A percentile compares a stretch with the other conserved stretches of the same genome.
Evolutionary conservation across 92 coral and sea anemone species (phyloP).

Genomic region (Anthopleura xanthogrammica): DNA sequence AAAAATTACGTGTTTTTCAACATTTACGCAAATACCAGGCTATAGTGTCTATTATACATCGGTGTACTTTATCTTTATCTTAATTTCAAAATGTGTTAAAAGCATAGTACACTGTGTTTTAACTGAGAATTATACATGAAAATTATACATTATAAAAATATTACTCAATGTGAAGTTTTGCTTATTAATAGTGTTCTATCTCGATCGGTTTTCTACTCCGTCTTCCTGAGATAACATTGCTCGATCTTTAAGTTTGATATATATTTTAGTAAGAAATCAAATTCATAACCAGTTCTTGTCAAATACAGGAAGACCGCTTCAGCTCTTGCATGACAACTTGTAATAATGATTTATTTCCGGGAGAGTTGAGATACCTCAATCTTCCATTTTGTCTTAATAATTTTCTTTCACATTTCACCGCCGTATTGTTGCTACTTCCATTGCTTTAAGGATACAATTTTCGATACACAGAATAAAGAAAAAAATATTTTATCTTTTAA

Average conservation of each 20-base stretch:
- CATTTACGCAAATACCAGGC: not conserved
- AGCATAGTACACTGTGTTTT: conserved; percentile 6
- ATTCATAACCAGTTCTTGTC: not conserved
- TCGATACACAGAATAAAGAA: not conserved
- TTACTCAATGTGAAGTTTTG: not conserved
- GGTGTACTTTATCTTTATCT: not conserved
- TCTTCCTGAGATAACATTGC: not conserved
- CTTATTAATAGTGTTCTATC: not conserved
- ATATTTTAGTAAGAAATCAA: not conserved
- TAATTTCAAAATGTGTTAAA: not conserved
- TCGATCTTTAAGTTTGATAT: not conserved
- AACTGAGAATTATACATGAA: not conserved
- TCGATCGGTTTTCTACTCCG: not conserved
- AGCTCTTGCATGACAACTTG: not conserved
- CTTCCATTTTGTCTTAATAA: not conserved
- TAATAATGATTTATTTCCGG: not conserved
- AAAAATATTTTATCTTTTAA: not conserved
- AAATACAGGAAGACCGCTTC: not conserved
- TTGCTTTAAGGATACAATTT: no score
- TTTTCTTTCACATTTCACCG: not conserved
- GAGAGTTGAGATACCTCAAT: not conserved
- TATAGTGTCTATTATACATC: not conserved
- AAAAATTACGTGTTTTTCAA: not conserved
- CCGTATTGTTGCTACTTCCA: not conserved
- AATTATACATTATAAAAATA: not conserved